phyloP scores from a whole-genome alignment of 2,113 vertebrate species.

The Fregata magnificens region DNA sequence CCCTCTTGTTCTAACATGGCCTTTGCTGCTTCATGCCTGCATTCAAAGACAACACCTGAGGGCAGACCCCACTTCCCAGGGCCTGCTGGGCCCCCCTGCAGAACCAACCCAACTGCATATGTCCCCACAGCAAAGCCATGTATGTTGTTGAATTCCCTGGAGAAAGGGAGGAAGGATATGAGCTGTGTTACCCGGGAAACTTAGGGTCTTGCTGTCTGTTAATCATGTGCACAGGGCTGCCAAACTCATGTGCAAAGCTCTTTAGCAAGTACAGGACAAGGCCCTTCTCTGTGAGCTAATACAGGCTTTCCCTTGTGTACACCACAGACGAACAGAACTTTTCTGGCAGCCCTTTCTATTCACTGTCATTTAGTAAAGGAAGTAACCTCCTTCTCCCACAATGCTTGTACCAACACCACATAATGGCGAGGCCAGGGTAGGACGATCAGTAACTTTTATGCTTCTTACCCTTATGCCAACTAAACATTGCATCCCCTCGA shows the following conservation, averaged over 20 bases:
- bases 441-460: background rate
- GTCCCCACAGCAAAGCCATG: background rate
- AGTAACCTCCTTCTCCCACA: background rate
- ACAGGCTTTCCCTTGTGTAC: background rate
- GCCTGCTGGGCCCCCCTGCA: background rate
- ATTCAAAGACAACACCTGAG: background rate
- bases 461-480: background rate
- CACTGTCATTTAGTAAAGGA: background rate
- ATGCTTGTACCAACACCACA: background rate
- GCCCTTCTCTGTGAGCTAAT: background rate
- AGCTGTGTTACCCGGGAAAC: background rate
- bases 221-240: background rate
- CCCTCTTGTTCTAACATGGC: background rate
- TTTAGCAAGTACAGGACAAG: background rate
- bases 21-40: background rate
- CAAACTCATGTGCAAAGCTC: background rate
- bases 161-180: background rate
- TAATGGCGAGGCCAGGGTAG: background rate
- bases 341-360: background rate
- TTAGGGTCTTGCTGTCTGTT: background rate
- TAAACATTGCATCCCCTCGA: background rate
- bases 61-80: background rate
- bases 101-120: background rate
- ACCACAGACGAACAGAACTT: background rate
- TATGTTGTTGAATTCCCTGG: background rate